Evolutionary conservation across 2,888 invertebrate species (phyloP).

Genomic region (Idaea biselata): DNA sequence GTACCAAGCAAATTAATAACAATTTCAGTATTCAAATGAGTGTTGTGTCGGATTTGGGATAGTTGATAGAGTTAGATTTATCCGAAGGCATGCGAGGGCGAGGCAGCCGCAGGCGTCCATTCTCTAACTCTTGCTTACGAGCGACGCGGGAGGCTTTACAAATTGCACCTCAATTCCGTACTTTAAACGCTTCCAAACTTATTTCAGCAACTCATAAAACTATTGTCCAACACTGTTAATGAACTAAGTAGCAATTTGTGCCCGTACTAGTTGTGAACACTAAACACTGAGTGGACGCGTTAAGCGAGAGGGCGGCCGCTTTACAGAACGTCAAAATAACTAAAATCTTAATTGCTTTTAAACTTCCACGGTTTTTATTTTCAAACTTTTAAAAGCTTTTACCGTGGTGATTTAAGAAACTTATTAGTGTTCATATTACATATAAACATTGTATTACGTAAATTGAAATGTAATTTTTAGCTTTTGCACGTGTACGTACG

Average conservation of each 20-base stretch:
- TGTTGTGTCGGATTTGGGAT: constrained; percentile 32
- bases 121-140: constrained; percentile 40
- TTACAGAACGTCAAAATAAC: constrained; percentile 1
- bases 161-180: constrained; percentile 74
- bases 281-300: background rate
- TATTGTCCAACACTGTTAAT: constrained; percentile 59
- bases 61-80: constrained; percentile 75
- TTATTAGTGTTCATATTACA: background rate
- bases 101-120: constrained; percentile 53
- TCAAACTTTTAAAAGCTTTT: background rate
- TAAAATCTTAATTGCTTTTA: constrained; percentile 1
- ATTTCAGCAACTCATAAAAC: constrained; percentile 76
- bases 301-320: background rate
- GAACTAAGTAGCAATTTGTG: constrained; percentile 40
- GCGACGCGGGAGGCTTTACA: constrained; percentile 36
- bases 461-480: background rate
- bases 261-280: constrained; percentile 18
- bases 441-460: background rate
- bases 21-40: too few relatives aligned
- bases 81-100: constrained; percentile 44
- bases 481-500: background rate
- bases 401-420: background rate
- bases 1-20: too few relatives aligned
- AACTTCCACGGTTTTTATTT: background rate
- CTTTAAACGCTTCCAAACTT: constrained; percentile 72